Evolutionary conservation across 1,140 invertebrate genomes (phyloP).

Genomic region (Apolygus lucorum): DNA sequence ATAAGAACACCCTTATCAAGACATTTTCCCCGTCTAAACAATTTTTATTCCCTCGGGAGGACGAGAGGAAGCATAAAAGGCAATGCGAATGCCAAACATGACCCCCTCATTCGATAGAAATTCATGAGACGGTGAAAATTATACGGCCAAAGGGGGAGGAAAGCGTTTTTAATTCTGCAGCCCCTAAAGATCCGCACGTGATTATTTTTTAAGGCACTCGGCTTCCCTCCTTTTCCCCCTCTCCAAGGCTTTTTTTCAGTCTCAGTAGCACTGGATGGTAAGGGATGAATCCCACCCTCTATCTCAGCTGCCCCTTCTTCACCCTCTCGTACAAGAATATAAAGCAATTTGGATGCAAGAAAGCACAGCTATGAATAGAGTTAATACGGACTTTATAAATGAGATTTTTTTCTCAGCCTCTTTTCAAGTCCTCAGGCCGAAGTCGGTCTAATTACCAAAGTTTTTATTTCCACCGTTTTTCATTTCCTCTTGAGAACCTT

Average conservation of each 20-base stretch:
- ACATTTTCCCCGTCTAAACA: too few species aligned
- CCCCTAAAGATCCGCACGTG: slow-evolving; percentile 5
- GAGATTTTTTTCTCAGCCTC: neutral
- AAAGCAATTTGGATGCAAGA: slow-evolving; percentile 13
- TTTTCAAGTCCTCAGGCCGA: neutral
- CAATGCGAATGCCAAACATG: neutral
- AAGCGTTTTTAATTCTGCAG: slow-evolving; percentile 10
- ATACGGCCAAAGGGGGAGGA: neutral
- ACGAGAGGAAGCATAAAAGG: neutral
- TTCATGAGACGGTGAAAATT: slow-evolving; percentile 8
- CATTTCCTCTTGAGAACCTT: neutral
- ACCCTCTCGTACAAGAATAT: neutral
- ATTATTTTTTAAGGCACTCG: slow-evolving; percentile 9
- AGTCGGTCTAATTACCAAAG: slow-evolving; percentile 8
- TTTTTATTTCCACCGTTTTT: neutral
- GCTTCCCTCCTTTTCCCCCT: neutral
- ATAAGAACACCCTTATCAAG: too few species aligned
- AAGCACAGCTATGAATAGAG: slow-evolving; percentile 13
- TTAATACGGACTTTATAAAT: slow-evolving; percentile 12
- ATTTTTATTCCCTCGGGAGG: neutral
- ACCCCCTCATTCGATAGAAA: neutral
- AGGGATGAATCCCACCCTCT: too few species aligned
- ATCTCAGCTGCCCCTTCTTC: neutral
- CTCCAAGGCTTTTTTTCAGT: neutral
- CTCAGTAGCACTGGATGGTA: too few species aligned